Evolutionary conservation across 2,113 vertebrate species (phyloP), one percentile per base, ranked within the genome.

Genomic region (Passer domesticus): DNA sequence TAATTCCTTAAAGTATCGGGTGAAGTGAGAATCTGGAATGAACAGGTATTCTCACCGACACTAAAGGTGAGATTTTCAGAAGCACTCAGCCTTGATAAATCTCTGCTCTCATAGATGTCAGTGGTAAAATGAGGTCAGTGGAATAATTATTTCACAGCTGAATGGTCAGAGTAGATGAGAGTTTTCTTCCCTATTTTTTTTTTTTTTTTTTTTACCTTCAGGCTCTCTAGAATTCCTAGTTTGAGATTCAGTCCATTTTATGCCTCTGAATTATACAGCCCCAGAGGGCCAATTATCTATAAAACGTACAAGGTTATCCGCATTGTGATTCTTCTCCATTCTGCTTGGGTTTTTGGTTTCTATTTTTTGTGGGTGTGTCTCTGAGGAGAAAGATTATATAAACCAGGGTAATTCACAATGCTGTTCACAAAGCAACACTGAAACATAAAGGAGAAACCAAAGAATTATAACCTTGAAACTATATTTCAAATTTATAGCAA

Each of bases 61-160:
- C 56, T 70, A 74, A 90, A 87, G 92, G 76, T 96, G 80, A 94
- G 73, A 86, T 81, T 81, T 93, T 89, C 83, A 87, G 64, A 91
- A 83, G 68, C 73, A 46, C 33, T 95, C 68, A 84, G 9, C 69
- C 56, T 94, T 94, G 83, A 89, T 95, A 90, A 89, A 87, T 96
- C 73, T 93, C 47, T 90, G 17, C 39, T 93, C 16, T 86, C 60
- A 37, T 52, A 44, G 73, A 84, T 89, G 87, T 89, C 64, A 68
- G 44, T 72, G 60, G 60, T 78, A 87, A 95, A 95, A 91, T 1
- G 28, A 94, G 89, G 91, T 91, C 87, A 95, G 77, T 94, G 49
- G 87, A 91, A 91, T 94, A 96, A 95, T 97, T 94, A 95, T 86
- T 88, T 89, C 80, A 95, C 81, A 94, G 80, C 14, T 89, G 89